Conservation (phyloP, 2,113 vertebrate species). For the Periophthalmus modestus region DNA sequence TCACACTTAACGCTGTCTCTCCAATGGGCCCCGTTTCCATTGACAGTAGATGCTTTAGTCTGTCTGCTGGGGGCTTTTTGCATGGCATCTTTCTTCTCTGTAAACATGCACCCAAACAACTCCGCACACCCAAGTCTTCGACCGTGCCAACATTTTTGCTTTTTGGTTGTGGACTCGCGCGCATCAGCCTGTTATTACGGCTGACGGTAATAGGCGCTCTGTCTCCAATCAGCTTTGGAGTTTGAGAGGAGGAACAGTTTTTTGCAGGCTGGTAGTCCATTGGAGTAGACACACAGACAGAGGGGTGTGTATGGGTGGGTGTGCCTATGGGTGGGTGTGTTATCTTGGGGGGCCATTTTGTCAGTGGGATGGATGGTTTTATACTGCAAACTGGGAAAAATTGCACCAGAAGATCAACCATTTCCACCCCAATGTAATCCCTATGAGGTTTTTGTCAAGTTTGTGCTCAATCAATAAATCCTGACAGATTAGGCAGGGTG, state of each 20-base stretch:
- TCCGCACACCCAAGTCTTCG: constrained; percentile 21
- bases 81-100: neutral
- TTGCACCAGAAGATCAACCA: constrained; percentile 22
- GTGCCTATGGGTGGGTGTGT: constrained; percentile 47
- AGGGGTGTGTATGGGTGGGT: constrained; percentile 48
- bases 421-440: too few relatives aligned
- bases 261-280: constrained; percentile 50
- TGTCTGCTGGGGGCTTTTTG: constrained; percentile 27
- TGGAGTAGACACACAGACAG: constrained; percentile 20
- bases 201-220: constrained; percentile 70
- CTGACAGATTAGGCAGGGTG: too few relatives aligned
- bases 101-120: constrained; percentile 61
- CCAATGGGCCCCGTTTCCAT: neutral
- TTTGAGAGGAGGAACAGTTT: constrained; percentile 66
- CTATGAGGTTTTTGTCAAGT: too few relatives aligned
- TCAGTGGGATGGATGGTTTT: constrained; percentile 46
- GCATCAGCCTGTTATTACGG: constrained; percentile 66
- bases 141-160: constrained; percentile 31
- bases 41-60: constrained; percentile 23
- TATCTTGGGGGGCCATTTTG: constrained; percentile 44
- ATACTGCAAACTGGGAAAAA: constrained; percentile 42
- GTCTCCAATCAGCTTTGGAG: constrained; percentile 68
- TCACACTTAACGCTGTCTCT: constrained; percentile 14
- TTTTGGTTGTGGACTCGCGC: constrained; percentile 55
- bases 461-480: too few relatives aligned